Evolutionary conservation across 2,797 vertebrate genomes (phyloP).

Genomic region (Toxotes lorentzi): DNA sequence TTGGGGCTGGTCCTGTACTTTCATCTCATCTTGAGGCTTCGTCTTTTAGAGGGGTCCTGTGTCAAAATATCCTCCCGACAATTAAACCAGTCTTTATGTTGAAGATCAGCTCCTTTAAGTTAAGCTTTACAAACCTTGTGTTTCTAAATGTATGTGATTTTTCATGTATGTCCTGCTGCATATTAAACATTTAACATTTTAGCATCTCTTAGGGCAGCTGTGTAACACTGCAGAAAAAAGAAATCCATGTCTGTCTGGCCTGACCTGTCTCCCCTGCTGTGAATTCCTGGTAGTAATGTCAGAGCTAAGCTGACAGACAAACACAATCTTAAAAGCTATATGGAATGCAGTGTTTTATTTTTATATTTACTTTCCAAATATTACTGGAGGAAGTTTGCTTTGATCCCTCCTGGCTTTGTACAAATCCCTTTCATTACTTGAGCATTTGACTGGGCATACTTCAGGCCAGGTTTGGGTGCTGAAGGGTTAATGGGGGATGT

Average conservation of each 20-base stretch:
- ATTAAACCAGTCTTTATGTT: no score
- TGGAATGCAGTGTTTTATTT: conserved; percentile 62
- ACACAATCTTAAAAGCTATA: conserved; percentile 59
- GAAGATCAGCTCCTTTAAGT: neutral
- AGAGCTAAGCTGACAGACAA: conserved; percentile 73
- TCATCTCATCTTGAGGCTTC: neutral
- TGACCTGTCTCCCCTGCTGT: conserved; percentile 59
- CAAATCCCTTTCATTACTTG: conserved; percentile 81
- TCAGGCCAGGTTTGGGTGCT: conserved; percentile 50
- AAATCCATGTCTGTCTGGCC: conserved; percentile 43
- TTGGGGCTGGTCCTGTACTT: neutral
- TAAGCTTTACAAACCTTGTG: neutral
- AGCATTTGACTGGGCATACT: conserved; percentile 62
- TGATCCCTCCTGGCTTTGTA: conserved; percentile 61
- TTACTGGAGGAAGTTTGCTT: conserved; percentile 64
- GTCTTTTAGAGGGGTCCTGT: neutral
- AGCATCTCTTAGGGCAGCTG: neutral
- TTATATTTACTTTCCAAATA: conserved; percentile 66
- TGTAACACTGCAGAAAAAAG: neutral
- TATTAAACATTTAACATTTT: neutral
- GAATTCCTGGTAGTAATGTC: conserved; percentile 58
- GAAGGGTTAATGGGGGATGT: conserved; percentile 69
- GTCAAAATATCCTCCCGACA: no score
- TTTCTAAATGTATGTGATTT: neutral
- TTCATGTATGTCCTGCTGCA: neutral